Evolutionary conservation across 37 sponge, comb jelly and placozoan species (phyloP).

Genomic region (Sycon ciliatum): DNA sequence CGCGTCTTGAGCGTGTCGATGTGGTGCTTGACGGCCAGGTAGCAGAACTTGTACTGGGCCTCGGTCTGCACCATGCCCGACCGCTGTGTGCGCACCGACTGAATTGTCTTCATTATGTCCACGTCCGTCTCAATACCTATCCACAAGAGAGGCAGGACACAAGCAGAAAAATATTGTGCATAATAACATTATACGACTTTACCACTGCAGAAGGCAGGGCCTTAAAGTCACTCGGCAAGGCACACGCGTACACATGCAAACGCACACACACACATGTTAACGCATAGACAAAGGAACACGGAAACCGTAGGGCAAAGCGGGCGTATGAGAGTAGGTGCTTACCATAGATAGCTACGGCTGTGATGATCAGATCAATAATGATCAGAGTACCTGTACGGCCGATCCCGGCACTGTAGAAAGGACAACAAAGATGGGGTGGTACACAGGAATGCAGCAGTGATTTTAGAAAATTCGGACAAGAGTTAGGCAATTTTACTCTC

Average conservation of each 20-base stretch:
- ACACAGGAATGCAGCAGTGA: too few species aligned
- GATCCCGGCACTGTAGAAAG: too few species aligned
- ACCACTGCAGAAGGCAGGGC: not conserved
- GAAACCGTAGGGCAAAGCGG: not conserved
- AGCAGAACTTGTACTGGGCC: constrained; percentile 89
- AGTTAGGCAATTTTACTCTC: too few species aligned
- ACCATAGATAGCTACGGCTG: too few species aligned
- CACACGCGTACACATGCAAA: not conserved
- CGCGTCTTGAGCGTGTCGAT: constrained; percentile 26
- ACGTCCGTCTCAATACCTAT: constrained; percentile 71
- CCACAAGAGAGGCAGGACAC: not conserved
- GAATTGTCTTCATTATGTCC: constrained; percentile 78
- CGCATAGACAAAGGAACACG: not conserved
- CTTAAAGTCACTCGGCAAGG: not conserved
- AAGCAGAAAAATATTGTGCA: not conserved
- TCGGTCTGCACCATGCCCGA: constrained; percentile 98
- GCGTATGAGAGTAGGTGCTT: too few species aligned
- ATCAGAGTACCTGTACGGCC: not conserved
- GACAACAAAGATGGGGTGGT: too few species aligned
- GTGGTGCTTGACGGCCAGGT: constrained; percentile 54
- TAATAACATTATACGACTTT: too few species aligned
- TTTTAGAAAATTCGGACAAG: too few species aligned
- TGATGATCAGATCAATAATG: not conserved
- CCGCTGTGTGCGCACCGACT: constrained; percentile 64
- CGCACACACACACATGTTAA: not conserved